Conservation (phyloP, 1,140 invertebrate genomes). For the Bombus soroeensis region DNA sequence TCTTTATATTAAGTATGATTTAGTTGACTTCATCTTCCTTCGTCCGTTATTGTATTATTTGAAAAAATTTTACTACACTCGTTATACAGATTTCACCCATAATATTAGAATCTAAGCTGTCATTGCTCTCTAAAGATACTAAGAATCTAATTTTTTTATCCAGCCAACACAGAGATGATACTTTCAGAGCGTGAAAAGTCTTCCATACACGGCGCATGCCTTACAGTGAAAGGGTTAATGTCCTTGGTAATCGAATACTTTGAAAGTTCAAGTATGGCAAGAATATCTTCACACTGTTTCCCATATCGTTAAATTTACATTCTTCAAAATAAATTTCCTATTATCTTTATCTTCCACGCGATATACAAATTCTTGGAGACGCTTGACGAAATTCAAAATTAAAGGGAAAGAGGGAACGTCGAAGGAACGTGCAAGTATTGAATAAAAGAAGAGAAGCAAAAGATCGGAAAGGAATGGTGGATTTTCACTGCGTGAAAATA, state of each 20-base stretch:
- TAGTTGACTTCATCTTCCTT: no score
- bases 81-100: no score
- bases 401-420: not conserved
- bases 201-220: not conserved
- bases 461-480: no score
- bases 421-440: not conserved
- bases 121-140: not conserved
- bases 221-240: constrained; percentile 21
- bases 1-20: no score
- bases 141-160: not conserved
- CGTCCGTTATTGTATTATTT: no score
- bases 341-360: not conserved
- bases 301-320: not conserved
- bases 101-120: not conserved
- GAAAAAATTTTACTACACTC: no score
- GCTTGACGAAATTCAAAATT: no score
- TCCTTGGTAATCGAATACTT: constrained; percentile 25
- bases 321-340: not conserved
- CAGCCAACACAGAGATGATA: not conserved
- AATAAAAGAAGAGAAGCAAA: not conserved
- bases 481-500: not conserved
- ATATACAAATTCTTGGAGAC: no score
- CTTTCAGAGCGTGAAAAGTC: constrained; percentile 12
- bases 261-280: constrained; percentile 20
- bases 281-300: not conserved